Evolutionary conservation across 2,113 vertebrate species (phyloP), one percentile per base, ranked within the genome.

Genomic region (Corydoras maculifer): DNA sequence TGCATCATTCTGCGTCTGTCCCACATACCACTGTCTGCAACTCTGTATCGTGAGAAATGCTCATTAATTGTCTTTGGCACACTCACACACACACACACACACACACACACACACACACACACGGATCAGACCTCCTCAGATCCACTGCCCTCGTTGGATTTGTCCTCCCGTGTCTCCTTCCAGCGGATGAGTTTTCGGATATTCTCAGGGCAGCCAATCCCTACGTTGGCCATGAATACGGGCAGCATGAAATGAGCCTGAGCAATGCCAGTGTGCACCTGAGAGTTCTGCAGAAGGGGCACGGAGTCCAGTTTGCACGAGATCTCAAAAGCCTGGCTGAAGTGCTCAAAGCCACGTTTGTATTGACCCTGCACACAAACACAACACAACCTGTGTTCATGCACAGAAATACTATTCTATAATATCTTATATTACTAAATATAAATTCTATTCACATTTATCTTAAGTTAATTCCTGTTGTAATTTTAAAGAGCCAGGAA

Each of bases 121-220:
- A 43, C 32, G 57, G n/a, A 13, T 50, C 54, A 12, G 59, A 81
- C 75, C 18, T 25, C 18, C 18, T 25, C 18, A 2, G 18, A 25
- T 25, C 18, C 18, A 25, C 18, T 25, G 18, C 18, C 18, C 18
- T 25, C 18, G 18, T 25, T 25, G 18, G 18, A 25, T 25, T 77
- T 66, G 77, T 84, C 78, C 30, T 79, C 82, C 79, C 89, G 84
- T 7, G 2, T 86, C 59, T 90, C 83, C 79, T 92, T 93, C 92
- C 93, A 94, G 1, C 68, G 68, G 62, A 93, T 76, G 76, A 94
- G 85, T 30, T 31, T 49, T 14, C 58, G 35, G 51, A 92, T 76
- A 70, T 85, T 83, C 66, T 66, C 0, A 2, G 69, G 35, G 5
- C 84, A 78, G 14, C 75, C 72, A 3, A 75, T 72, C 50, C 80